phyloP scores from a whole-genome alignment of 2,888 invertebrate species.

The Thera obeliscata region DNA sequence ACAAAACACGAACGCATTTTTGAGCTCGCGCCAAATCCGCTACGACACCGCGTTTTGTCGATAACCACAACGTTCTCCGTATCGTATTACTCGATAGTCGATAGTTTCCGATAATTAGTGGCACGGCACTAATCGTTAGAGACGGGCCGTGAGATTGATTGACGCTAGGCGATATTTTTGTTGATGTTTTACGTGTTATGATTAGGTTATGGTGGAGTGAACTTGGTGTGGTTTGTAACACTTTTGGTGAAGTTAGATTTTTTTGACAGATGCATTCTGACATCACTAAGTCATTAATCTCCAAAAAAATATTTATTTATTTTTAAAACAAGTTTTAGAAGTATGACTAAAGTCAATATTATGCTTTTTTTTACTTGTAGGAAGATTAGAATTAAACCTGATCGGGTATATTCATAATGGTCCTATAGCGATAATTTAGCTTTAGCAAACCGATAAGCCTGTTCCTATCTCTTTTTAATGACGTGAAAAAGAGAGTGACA shows the following conservation, averaged over 20 bases:
- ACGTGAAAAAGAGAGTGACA: no score
- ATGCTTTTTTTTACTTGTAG: no score
- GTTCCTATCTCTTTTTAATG: no score
- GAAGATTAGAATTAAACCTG: no score
- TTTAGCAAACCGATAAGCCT: no score
- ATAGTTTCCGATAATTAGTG: conserved; percentile 54
- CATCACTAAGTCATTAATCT: neutral
- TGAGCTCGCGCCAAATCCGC: conserved; percentile 53
- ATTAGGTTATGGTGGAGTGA: conserved; percentile 61
- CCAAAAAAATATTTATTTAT: no score
- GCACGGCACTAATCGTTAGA: conserved; percentile 69
- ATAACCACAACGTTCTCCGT: conserved; percentile 61
- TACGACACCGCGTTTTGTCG: conserved; percentile 70
- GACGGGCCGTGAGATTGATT: conserved; percentile 76
- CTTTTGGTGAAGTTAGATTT: conserved; percentile 43
- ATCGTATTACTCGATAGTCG: conserved; percentile 63
- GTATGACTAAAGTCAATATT: no score
- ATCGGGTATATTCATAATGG: no score
- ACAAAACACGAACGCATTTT: conserved; percentile 26
- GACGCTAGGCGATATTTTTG: conserved; percentile 62
- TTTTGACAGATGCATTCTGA: conserved; percentile 27
- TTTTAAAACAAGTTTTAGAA: no score
- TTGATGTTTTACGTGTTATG: conserved; percentile 66
- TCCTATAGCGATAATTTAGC: no score
- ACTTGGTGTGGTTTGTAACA: conserved; percentile 56